Percentiles rank a stretch among this genome's conserved stretches.
Evolutionary conservation across 2,888 invertebrate species (phyloP).

Genomic region (Ennomos quercinarius): DNA sequence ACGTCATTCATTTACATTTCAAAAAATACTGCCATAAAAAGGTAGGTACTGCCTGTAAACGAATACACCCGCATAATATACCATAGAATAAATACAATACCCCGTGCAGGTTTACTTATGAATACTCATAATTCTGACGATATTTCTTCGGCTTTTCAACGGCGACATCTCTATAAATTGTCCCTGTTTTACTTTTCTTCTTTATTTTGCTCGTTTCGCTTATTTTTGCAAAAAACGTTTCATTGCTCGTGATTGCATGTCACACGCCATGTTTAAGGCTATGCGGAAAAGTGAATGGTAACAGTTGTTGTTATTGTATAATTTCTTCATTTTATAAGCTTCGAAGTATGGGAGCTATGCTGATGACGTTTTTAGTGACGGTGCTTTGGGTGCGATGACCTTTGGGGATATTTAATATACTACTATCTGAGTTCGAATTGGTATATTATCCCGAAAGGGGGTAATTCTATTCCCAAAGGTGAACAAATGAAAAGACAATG

Average conservation of each 20-base stretch:
- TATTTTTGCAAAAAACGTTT: constrained; percentile 42
- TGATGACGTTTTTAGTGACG: constrained; percentile 26
- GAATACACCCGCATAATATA: constrained; percentile 34
- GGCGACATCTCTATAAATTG: constrained; percentile 56
- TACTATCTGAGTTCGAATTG: no score
- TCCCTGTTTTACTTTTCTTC: constrained; percentile 36
- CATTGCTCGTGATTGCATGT: constrained; percentile 54
- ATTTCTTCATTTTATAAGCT: constrained; percentile 51
- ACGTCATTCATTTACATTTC: no score
- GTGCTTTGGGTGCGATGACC: constrained; percentile 14
- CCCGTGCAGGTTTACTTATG: constrained; percentile 33
- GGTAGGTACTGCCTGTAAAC: constrained; percentile 27
- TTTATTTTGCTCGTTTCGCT: constrained; percentile 5
- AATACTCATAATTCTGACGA: constrained; percentile 42
- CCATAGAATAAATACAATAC: constrained; percentile 2
- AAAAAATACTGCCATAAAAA: no score
- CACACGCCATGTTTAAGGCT: constrained; percentile 49
- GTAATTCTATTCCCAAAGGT: no score
- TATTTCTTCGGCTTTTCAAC: constrained; percentile 46
- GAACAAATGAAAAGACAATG: no score
- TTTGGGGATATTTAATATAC: no score
- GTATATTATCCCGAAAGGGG: no score
- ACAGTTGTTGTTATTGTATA: constrained; percentile 47
- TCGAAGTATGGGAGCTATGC: constrained; percentile 20
- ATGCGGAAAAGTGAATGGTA: constrained; percentile 29